A percentile compares a stretch with the other conserved stretches of the same genome.
Conservation (phyloP, 2,888 invertebrate genomes). For the Pollenia amentaria region DNA sequence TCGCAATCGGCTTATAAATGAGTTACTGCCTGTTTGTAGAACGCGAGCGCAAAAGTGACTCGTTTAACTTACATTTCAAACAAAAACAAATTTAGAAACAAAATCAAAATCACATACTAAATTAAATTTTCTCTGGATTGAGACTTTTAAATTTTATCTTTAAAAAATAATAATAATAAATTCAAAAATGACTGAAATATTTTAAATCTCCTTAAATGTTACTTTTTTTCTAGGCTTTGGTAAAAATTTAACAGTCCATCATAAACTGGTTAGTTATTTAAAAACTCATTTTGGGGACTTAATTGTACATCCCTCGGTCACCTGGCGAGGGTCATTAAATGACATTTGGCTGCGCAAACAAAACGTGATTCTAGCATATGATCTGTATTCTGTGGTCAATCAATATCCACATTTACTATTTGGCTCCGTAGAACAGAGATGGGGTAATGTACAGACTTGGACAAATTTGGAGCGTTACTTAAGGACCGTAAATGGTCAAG, state of each 20-base stretch:
- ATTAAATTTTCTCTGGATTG: too few relatives aligned
- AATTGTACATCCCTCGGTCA: constrained; percentile 85
- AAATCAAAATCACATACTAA: too few relatives aligned
- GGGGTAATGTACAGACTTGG: constrained; percentile 88
- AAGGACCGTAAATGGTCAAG: constrained; percentile 79
- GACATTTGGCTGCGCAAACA: constrained; percentile 85
- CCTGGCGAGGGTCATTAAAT: constrained; percentile 85
- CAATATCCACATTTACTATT: constrained; percentile 85
- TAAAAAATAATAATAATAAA: neutral
- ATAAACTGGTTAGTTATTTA: constrained; percentile 85
- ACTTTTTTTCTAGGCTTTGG: constrained; percentile 83
- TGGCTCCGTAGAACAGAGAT: constrained; percentile 87
- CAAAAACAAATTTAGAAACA: too few relatives aligned
- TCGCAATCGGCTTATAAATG: too few relatives aligned
- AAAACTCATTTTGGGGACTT: constrained; percentile 86
- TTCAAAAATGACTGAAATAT: neutral
- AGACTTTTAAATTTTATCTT: neutral
- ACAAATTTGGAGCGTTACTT: constrained; percentile 86
- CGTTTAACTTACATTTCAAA: too few relatives aligned
- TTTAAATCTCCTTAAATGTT: neutral
- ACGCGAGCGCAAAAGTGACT: too few relatives aligned
- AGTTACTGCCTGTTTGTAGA: too few relatives aligned
- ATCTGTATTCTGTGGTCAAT: constrained; percentile 83
- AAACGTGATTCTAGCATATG: constrained; percentile 86
- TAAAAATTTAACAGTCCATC: constrained; percentile 85